Conservation (phyloP, 2,888 invertebrate genomes). For the Embidobia sp. region DNA sequence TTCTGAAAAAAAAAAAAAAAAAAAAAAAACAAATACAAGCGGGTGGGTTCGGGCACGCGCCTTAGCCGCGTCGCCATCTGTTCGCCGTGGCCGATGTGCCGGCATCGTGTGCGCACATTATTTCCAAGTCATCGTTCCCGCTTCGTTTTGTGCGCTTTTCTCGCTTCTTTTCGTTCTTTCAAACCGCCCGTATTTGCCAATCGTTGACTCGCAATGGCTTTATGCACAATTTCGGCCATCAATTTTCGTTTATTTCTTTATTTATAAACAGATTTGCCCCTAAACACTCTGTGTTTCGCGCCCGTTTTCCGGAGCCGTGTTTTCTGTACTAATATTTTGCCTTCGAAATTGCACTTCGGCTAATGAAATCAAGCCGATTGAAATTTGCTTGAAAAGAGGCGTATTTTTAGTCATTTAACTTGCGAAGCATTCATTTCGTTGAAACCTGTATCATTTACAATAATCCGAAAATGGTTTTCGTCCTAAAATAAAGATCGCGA, state of each 20-base stretch:
- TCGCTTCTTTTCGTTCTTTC: slow-evolving; percentile 24
- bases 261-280: background rate
- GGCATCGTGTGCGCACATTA: slow-evolving; percentile 51
- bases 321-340: too few species aligned
- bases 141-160: slow-evolving; percentile 21
- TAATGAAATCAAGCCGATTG: too few species aligned
- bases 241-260: slow-evolving; percentile 1
- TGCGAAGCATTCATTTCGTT: too few species aligned
- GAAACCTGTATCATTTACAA: too few species aligned
- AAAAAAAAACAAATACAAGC: slow-evolving; percentile 29
- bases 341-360: too few species aligned
- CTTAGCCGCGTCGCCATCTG: slow-evolving; percentile 54
- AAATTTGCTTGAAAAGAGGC: too few species aligned
- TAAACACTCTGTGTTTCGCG: too few species aligned
- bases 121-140: slow-evolving; percentile 56
- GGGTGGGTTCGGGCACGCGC: slow-evolving; percentile 54
- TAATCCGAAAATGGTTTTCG: too few species aligned
- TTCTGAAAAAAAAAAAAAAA: slow-evolving; percentile 21
- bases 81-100: slow-evolving; percentile 38
- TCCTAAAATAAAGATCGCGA: too few species aligned
- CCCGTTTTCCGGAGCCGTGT: too few species aligned
- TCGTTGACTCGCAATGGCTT: slow-evolving; percentile 8
- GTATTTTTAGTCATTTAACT: too few species aligned
- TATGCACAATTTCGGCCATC: background rate
- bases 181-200: slow-evolving; percentile 43